Conservation (phyloP, 2,888 invertebrate genomes). For the Trisateles emortualis region DNA sequence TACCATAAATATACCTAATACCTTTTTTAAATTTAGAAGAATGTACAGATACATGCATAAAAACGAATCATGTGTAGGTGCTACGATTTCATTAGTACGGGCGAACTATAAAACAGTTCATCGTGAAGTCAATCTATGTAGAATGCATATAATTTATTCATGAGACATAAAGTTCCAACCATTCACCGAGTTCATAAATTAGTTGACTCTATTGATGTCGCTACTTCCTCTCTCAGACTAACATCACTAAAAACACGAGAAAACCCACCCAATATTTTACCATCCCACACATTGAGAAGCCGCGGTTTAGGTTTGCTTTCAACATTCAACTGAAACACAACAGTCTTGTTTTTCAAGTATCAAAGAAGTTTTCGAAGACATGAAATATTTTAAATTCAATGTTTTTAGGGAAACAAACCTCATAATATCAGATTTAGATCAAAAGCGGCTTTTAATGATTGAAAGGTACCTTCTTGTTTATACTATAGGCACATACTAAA, state of each 20-base stretch:
- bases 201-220: constrained; percentile 9
- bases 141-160: constrained; percentile 1
- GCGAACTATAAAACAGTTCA: not conserved
- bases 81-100: not conserved
- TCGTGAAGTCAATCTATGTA: not conserved
- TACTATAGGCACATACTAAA: too few relatives aligned
- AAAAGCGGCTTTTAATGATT: too few relatives aligned
- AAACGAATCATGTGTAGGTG: not conserved
- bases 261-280: constrained; percentile 21
- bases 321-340: not conserved
- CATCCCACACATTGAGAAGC: constrained; percentile 34
- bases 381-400: not conserved
- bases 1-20: too few relatives aligned
- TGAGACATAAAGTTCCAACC: not conserved
- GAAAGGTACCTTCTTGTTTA: too few relatives aligned
- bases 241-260: constrained; percentile 21
- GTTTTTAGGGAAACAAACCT: not conserved
- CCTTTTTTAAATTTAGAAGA: too few relatives aligned
- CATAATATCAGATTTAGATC: too few relatives aligned
- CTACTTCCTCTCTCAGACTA: constrained; percentile 8
- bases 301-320: not conserved
- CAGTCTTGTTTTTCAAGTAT: not conserved
- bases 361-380: not conserved
- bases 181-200: constrained; percentile 7
- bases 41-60: not conserved